Base-by-base conservation (phyloP, 2,888 invertebrate species). In the Cosmorhoe ocellata region DNA sequence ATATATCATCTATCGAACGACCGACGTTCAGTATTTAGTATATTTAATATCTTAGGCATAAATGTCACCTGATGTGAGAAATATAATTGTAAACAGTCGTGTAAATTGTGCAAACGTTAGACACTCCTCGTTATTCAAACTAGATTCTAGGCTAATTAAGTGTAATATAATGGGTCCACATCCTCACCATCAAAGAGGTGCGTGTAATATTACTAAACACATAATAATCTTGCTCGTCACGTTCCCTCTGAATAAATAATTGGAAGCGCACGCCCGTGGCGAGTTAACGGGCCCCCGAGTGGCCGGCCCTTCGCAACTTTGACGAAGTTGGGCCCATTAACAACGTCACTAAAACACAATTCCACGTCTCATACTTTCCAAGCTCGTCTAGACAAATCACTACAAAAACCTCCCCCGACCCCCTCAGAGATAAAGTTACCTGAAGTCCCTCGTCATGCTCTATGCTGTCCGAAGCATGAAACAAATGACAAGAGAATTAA, bases 331-430 rank as follows among this genome's bases (percentile, higher is more conserved):
- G 24, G 67, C 69, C 82, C 79, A 83, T 86, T 83, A 84, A 80
- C 79, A 74, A 77, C 72, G 75, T 76, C 78, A 78, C 76, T 85
- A 83, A 84, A 85, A 86, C 84, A n/a, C n/a, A n/a, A n/a, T 84
- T 82, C 78, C 71, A 72, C 72, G 74, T 79, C 77, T 79, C 74
- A 30, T 77, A 65, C 63, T 50, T 51, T 58, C 64, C 4, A 4
- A 78, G 67, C 73, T 73, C 74, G 77, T 74, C 75, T 69, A 69
- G 61, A 65, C 65, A 71, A 80, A 81, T 28, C 24, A 7, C 7
- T 6, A 7, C 24, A 24, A 24, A 12, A 26, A 18, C 18, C 18
- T 18, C 18, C 18, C 18, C 4, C 18, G 18, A 3, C 18, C 18
- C 18, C 18, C 4, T 4, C 18, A n/a, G n/a, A n/a, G n/a, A n/a